Evolutionary conservation across 2,113 vertebrate species (phyloP).

Genomic region (Apteryx mantelli): DNA sequence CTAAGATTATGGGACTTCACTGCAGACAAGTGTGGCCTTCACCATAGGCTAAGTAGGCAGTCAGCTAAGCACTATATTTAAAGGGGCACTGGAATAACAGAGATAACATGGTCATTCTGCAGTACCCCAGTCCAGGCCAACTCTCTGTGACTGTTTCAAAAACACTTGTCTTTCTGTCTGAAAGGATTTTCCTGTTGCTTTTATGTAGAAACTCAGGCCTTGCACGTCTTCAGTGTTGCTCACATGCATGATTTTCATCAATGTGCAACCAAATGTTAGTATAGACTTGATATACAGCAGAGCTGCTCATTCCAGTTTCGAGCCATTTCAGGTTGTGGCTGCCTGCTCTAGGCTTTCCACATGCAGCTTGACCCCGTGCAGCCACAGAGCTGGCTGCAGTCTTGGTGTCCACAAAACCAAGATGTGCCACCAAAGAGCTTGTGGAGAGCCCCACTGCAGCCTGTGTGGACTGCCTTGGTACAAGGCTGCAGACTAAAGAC

Average conservation of each 20-base stretch:
- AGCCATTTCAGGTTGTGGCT: background rate
- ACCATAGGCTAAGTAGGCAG: slow-evolving; percentile 67
- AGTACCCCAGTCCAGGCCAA: background rate
- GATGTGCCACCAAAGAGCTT: accelerated
- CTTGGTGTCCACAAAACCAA: accelerated
- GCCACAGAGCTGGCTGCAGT: background rate
- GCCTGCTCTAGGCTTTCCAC: background rate
- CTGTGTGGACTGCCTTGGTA: background rate
- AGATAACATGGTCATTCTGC: slow-evolving; percentile 3
- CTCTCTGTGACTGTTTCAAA: background rate
- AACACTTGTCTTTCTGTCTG: background rate
- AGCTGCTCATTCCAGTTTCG: background rate
- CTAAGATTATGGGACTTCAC: slow-evolving; percentile 69
- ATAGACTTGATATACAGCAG: background rate
- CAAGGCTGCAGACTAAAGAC: background rate
- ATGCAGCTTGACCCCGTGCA: accelerated
- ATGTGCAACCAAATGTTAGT: too few species aligned
- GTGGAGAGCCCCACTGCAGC: accelerated
- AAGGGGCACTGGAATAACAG: slow-evolving; percentile 51
- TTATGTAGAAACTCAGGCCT: background rate
- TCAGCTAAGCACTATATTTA: slow-evolving; percentile 68
- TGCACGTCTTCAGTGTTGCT: accelerated
- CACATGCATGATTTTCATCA: accelerated
- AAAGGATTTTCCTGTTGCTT: background rate
- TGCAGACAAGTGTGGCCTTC: slow-evolving; percentile 62